Evolutionary conservation across 1,140 invertebrate genomes (phyloP).

Genomic region (Zaprionus kolodkinae): DNA sequence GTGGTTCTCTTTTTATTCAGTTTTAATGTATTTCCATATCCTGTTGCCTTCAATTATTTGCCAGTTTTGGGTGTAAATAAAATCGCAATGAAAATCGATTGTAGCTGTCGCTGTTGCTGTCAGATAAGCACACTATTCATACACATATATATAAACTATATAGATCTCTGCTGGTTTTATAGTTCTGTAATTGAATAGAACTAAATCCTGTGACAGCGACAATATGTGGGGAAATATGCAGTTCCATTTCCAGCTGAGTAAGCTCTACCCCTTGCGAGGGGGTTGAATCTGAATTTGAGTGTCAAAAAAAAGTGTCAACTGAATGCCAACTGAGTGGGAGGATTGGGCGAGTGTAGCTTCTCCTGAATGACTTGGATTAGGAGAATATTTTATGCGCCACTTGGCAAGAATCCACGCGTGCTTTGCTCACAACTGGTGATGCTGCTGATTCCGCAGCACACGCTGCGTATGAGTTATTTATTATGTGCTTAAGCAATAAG

Average conservation of each 20-base stretch:
- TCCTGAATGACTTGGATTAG: neutral
- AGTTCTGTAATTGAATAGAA: constrained; percentile 4
- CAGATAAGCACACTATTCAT: neutral
- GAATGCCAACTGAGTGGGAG: constrained; percentile 2
- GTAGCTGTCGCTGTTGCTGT: neutral
- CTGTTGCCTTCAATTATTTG: constrained; percentile 1
- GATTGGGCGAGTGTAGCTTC: neutral
- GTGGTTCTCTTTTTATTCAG: neutral
- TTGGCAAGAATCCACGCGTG: constrained; percentile 52
- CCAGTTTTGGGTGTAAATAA: neutral
- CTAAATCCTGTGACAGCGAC: constrained; percentile 1
- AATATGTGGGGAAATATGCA: neutral
- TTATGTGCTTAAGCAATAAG: constrained; percentile 21
- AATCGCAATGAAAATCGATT: neutral
- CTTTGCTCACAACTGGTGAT: neutral
- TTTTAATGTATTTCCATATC: neutral
- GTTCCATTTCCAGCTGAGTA: constrained; percentile 2
- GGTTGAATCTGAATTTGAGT: neutral
- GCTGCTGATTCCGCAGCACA: constrained; percentile 16
- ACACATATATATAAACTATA: neutral
- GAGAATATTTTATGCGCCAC: constrained; percentile 52
- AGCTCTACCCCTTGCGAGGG: neutral
- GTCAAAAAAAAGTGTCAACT: constrained; percentile 13
- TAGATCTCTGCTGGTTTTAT: neutral
- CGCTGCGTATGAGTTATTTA: constrained; percentile 73